Percentiles rank a stretch among this genome's conserved stretches.
Conservation (phyloP, 2,888 invertebrate genomes). For the Coecobrya sp. region DNA sequence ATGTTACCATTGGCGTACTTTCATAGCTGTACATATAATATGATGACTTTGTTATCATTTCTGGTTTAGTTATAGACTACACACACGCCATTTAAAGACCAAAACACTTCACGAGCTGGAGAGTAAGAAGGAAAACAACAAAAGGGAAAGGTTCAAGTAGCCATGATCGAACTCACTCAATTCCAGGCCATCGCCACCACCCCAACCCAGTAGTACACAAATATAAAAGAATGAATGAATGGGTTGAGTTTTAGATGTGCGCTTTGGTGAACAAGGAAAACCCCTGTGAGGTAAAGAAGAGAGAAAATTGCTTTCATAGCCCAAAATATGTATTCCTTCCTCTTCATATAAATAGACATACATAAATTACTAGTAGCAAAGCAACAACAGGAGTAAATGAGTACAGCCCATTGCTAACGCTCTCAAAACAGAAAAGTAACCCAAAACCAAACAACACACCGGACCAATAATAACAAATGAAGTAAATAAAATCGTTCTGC, state of each 20-base stretch:
- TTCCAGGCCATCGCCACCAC: not conserved
- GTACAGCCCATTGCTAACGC: not conserved
- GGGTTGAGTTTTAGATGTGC: not conserved
- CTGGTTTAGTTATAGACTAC: not conserved
- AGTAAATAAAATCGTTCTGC: constrained; percentile 33
- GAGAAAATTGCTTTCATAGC: constrained; percentile 60
- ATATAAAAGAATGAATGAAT: not conserved
- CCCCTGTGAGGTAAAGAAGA: constrained; percentile 29
- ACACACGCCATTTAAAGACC: constrained; percentile 19
- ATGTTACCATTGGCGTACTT: not conserved
- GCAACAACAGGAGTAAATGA: not conserved
- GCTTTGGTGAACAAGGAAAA: not conserved
- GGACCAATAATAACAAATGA: constrained; percentile 61
- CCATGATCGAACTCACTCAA: constrained; percentile 52
- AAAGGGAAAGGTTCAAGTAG: constrained; percentile 14
- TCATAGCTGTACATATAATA: not conserved
- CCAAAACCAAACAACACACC: constrained; percentile 16
- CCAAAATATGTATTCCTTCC: not conserved
- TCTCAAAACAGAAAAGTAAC: constrained; percentile 55
- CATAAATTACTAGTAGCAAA: not conserved
- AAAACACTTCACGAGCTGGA: not conserved
- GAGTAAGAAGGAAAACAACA: not conserved
- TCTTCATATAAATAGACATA: not conserved
- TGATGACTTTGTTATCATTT: constrained; percentile 7
- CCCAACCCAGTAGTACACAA: not conserved